Conservation (phyloP, 2,797 vertebrate species). For the Phataginus tetradactyla region DNA sequence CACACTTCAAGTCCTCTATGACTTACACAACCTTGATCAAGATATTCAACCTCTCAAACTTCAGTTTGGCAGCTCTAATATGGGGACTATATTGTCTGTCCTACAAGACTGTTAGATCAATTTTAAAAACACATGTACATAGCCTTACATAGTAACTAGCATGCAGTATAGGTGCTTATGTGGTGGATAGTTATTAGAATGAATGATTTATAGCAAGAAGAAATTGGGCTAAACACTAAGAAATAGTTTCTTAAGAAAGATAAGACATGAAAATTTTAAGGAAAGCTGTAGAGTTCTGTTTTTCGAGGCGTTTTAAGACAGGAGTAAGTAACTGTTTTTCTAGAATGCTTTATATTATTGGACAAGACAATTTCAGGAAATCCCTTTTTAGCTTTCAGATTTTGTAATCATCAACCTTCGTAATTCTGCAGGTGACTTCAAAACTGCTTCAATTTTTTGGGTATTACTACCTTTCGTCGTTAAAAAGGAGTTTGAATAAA, state of each 20-base stretch:
- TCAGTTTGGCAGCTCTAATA: not conserved
- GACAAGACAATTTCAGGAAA: not conserved
- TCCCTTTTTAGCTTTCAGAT: not conserved
- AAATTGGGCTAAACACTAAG: slow-evolving; percentile 19
- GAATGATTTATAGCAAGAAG: not conserved
- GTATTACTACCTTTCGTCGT: not conserved
- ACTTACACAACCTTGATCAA: not conserved
- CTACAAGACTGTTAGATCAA: not conserved
- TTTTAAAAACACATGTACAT: not conserved
- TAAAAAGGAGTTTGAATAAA: not conserved
- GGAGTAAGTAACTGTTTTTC: not conserved
- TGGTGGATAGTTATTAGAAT: not conserved
- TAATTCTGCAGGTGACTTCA: slow-evolving; percentile 26
- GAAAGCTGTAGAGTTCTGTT: not conserved
- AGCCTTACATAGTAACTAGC: not conserved
- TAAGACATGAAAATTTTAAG: not conserved
- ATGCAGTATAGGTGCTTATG: not conserved
- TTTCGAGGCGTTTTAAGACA: not conserved
- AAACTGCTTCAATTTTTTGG: not conserved
- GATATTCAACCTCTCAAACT: not conserved
- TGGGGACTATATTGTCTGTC: not conserved
- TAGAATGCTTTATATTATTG: slow-evolving; percentile 7
- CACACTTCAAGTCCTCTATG: not conserved
- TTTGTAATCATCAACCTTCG: not conserved
- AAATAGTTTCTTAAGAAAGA: not conserved